These are phyloP conservation scores for Entelurus aequoreus DNA, from an alignment of 2,113 vertebrate species.

Conservation along the genomic window DNA sequence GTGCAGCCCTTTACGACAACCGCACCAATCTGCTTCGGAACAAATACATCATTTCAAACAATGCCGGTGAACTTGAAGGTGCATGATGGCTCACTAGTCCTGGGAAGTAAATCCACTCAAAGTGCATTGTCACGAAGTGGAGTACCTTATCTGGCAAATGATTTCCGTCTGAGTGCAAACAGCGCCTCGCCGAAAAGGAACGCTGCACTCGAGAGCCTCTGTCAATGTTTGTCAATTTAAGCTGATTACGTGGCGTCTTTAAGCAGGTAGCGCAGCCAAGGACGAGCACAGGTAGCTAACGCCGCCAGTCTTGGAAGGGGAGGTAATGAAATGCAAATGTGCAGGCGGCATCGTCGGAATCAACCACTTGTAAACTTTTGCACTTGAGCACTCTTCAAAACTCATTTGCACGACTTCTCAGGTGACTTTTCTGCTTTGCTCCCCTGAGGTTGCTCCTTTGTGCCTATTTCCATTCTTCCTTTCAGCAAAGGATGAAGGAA, in stretches of 20 bases:
- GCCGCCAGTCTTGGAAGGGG: not conserved
- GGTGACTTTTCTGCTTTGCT: slow-evolving; percentile 9
- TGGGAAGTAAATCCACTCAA: not conserved
- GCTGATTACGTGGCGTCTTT: not conserved
- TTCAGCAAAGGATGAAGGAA: not conserved
- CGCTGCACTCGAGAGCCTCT: not conserved
- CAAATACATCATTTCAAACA: too few relatives aligned
- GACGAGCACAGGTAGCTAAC: not conserved
- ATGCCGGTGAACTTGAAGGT: not conserved
- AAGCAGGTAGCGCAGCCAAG: not conserved
- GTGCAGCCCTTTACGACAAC: too few relatives aligned
- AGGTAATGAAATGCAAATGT: slow-evolving; percentile 5
- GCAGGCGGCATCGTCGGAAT: slow-evolving; percentile 3
- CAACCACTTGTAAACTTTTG: not conserved
- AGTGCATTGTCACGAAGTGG: not conserved
- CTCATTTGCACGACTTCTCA: slow-evolving; percentile 26
- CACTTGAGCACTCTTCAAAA: slow-evolving; percentile 24
- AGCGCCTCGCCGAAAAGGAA: not conserved
- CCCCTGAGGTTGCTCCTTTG: slow-evolving; percentile 12
- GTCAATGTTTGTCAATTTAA: slow-evolving; percentile 7
- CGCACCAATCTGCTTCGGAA: too few relatives aligned
- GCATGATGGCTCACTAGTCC: not conserved
- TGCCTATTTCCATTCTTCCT: slow-evolving; percentile 11
- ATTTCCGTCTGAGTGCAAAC: slow-evolving; percentile 9
- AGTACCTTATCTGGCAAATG: slow-evolving; percentile 6